Evolutionary conservation across 2,888 invertebrate genomes (phyloP).

Genomic region (Bembecia ichneumoniformis): DNA sequence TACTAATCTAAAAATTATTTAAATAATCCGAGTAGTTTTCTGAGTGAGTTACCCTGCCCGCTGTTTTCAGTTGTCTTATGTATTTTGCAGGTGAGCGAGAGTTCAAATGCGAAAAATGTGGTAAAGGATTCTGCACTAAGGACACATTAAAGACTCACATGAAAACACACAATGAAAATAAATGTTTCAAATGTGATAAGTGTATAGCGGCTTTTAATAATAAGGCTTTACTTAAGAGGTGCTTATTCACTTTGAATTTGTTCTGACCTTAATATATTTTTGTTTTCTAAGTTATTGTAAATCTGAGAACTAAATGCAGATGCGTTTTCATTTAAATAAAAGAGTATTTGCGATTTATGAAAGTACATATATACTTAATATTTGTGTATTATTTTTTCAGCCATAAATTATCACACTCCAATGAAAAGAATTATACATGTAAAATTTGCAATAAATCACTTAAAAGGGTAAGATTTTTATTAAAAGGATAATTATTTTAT

Average conservation of each 20-base stretch:
- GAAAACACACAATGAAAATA: constrained; percentile 13
- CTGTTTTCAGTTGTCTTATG: not conserved
- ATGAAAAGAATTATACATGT: constrained; percentile 27
- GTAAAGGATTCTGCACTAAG: constrained; percentile 22
- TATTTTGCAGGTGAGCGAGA: constrained; percentile 27
- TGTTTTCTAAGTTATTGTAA: too few species aligned
- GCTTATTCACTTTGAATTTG: too few species aligned
- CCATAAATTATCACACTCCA: constrained; percentile 27
- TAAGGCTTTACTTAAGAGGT: constrained; percentile 18
- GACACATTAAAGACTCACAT: constrained; percentile 17
- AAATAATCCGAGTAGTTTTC: too few species aligned
- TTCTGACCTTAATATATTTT: too few species aligned
- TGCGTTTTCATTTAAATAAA: too few species aligned
- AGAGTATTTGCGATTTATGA: not conserved
- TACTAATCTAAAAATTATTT: too few species aligned
- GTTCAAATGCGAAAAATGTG: constrained; percentile 37
- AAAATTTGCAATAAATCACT: constrained; percentile 39
- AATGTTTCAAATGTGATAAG: constrained; percentile 30
- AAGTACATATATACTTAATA: not conserved
- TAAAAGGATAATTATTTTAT: too few species aligned
- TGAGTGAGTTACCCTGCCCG: too few species aligned
- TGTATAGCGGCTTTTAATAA: constrained; percentile 31
- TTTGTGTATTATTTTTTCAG: constrained; percentile 25
- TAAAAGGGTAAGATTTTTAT: constrained; percentile 45
- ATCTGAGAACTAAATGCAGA: too few species aligned